Percentiles rank a stretch among this genome's conserved stretches.
These are phyloP conservation scores for Prionailurus bengalensis DNA, from an alignment of 2,113 vertebrate genomes.

Conservation along the genomic window DNA sequence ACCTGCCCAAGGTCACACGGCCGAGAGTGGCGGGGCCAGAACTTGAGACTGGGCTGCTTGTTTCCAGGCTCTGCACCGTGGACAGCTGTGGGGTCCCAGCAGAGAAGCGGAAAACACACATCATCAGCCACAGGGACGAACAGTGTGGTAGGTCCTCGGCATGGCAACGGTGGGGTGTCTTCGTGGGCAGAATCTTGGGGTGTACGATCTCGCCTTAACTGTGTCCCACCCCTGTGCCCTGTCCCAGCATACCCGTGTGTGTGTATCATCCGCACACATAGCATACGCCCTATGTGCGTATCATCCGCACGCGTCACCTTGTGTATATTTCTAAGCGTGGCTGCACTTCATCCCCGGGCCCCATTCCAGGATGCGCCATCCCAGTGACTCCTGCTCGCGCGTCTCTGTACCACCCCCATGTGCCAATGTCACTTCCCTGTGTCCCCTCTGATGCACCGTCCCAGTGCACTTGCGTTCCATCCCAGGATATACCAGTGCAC, in stretches of 20 bases:
- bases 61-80: rapidly evolving
- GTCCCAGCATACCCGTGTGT: too few relatives aligned
- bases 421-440: background rate
- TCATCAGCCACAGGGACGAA: rapidly evolving
- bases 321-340: background rate
- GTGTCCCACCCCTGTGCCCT: too few relatives aligned
- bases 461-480: background rate
- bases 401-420: too few relatives aligned
- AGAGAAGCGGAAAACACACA: background rate
- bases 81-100: rapidly evolving
- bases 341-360: background rate
- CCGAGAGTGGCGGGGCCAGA: background rate
- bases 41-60: background rate
- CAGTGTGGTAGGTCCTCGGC: rapidly evolving
- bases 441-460: background rate
- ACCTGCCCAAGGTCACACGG: background rate
- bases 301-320: background rate
- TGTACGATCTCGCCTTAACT: background rate
- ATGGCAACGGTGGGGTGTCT: background rate
- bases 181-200: too few relatives aligned
- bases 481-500: too few relatives aligned
- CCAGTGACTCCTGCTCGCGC: background rate
- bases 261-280: background rate
- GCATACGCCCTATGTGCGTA: too few relatives aligned
- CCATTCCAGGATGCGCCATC: too few relatives aligned